Conservation (phyloP, 2,888 invertebrate genomes). For the Xylocampa areola region DNA sequence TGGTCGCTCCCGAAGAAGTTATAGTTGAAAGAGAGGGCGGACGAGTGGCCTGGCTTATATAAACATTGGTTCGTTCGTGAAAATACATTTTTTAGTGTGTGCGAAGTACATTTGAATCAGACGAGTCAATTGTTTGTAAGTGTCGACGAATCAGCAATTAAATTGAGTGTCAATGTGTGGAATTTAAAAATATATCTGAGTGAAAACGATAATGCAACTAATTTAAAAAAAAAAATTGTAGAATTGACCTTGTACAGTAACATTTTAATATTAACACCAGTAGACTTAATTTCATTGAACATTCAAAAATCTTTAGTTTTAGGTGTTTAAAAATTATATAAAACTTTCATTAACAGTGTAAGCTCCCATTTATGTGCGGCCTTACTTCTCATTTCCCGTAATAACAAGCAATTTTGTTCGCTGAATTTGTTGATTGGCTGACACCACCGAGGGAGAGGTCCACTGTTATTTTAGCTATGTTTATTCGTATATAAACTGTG, state of each 20-base stretch:
- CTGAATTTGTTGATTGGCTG: slow-evolving; percentile 3
- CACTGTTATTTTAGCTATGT: slow-evolving; percentile 12
- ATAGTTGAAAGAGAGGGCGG: slow-evolving; percentile 82
- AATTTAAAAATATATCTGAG: too few relatives aligned
- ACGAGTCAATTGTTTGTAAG: slow-evolving; percentile 5
- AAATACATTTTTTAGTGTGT: slow-evolving; percentile 3
- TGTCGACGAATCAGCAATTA: not conserved
- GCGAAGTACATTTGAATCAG: not conserved
- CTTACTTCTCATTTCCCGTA: slow-evolving; percentile 28
- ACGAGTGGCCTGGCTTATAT: slow-evolving; percentile 90
- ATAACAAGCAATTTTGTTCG: slow-evolving; percentile 15
- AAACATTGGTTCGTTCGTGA: slow-evolving; percentile 61
- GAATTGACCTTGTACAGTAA: too few relatives aligned
- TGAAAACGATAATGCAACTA: too few relatives aligned
- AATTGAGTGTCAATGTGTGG: not conserved
- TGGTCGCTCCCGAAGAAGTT: slow-evolving; percentile 70
- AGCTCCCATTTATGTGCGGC: not conserved
- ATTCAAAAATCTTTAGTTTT: too few relatives aligned
- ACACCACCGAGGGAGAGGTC: not conserved
- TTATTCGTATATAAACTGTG: not conserved
- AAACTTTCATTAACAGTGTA: not conserved
- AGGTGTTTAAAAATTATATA: too few relatives aligned
- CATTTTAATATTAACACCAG: too few relatives aligned
- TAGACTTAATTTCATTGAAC: too few relatives aligned
- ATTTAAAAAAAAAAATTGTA: too few relatives aligned